These are phyloP conservation scores for Takifugu rubripes DNA, from an alignment of 2,797 vertebrate species.

Conservation along the genomic window DNA sequence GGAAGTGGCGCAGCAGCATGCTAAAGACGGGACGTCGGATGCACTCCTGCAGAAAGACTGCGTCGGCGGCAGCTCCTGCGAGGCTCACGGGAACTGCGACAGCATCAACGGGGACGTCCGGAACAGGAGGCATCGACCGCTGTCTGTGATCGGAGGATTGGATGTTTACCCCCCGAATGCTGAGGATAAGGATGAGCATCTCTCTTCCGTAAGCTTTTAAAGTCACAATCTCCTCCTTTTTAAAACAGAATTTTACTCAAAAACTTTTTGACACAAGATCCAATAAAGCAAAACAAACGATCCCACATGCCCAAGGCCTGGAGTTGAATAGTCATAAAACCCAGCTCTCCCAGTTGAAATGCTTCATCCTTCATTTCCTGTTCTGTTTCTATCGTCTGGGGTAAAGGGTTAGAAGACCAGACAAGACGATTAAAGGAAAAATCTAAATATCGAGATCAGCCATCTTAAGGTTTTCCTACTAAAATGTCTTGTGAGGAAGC, in stretches of 20 bases:
- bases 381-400: not conserved
- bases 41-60: constrained; percentile 25
- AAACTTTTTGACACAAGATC: not conserved
- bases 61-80: constrained; percentile 16
- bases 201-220: constrained; percentile 85
- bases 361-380: not conserved
- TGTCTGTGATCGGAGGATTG: constrained; percentile 87
- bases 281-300: not conserved
- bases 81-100: constrained; percentile 30
- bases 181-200: constrained; percentile 80
- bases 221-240: not conserved
- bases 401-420: not conserved
- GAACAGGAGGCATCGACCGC: constrained; percentile 77
- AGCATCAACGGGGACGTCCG: constrained; percentile 47
- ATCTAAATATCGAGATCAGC: not conserved
- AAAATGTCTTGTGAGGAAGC: not conserved
- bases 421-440: not conserved
- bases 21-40: constrained; percentile 54
- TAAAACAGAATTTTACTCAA: not conserved
- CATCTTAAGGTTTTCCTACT: not conserved
- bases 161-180: constrained; percentile 75
- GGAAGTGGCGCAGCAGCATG: constrained; percentile 73
- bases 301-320: not conserved
- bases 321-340: not conserved
- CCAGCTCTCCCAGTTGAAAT: not conserved